A percentile compares a stretch with the other conserved stretches of the same genome.
phyloP scores from a whole-genome alignment of 2,797 vertebrate genomes.

The Tadarida brasiliensis region DNA sequence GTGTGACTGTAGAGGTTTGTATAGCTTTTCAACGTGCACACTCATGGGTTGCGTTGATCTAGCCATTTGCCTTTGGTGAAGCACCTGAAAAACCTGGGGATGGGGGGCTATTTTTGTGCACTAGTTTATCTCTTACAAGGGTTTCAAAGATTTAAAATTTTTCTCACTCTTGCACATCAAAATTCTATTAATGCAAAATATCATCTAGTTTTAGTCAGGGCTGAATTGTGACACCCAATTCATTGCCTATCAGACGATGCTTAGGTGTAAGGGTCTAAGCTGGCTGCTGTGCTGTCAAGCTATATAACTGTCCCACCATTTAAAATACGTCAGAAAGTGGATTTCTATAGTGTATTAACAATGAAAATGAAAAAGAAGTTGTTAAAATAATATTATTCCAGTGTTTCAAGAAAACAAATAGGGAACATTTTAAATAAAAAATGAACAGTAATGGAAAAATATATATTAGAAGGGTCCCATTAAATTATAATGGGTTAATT shows the following conservation, averaged over 20 bases:
- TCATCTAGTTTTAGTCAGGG: neutral
- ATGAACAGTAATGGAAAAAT: neutral
- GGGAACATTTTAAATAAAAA: neutral
- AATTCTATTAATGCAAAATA: slow-evolving; percentile 24
- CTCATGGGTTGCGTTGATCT: neutral
- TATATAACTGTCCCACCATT: neutral
- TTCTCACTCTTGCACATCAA: slow-evolving; percentile 38
- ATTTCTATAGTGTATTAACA: neutral
- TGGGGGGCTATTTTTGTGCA: neutral
- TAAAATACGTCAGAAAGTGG: neutral
- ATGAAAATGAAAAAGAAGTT: neutral
- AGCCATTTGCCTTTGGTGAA: neutral
- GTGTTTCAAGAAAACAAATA: neutral
- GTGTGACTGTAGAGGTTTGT: neutral
- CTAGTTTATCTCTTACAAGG: slow-evolving; percentile 11
- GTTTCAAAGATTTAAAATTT: slow-evolving; percentile 51
- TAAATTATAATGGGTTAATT: neutral
- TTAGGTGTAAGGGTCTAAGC: neutral
- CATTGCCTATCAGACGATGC: neutral
- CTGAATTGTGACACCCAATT: neutral
- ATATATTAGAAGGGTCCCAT: neutral
- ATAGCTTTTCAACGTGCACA: neutral
- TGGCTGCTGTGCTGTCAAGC: neutral
- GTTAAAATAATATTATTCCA: slow-evolving; percentile 2
- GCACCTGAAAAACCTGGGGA: neutral